A percentile compares a stretch with the other conserved stretches of the same genome.
Conservation (phyloP, 2,888 invertebrate species). For the Sarcophaga rosellei region DNA sequence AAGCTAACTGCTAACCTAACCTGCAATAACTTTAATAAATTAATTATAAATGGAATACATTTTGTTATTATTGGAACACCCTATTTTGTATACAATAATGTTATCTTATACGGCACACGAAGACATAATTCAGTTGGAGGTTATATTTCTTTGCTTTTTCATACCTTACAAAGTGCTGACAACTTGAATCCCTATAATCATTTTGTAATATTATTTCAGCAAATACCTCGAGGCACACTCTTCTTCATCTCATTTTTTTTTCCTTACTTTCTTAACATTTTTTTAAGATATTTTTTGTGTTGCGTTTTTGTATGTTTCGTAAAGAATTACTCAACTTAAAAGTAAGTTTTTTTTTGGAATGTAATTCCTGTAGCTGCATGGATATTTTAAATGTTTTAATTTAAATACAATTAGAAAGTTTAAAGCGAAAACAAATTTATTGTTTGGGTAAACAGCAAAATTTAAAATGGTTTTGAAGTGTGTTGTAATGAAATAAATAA, state of each 20-base stretch:
- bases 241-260: background rate
- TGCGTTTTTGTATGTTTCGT: background rate
- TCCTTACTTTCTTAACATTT: background rate
- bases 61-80: background rate
- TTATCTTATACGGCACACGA: background rate
- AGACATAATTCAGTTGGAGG: slow-evolving; percentile 46
- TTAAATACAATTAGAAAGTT: slow-evolving; percentile 1
- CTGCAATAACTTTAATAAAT: too few relatives aligned
- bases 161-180: slow-evolving; percentile 45
- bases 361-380: background rate
- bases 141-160: slow-evolving; percentile 39
- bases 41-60: background rate
- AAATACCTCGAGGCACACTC: slow-evolving; percentile 54
- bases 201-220: slow-evolving; percentile 58
- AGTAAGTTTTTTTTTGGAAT: background rate
- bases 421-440: background rate
- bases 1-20: too few relatives aligned
- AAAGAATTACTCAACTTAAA: background rate
- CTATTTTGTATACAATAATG: background rate
- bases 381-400: slow-evolving; percentile 8
- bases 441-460: background rate
- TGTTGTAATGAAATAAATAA: too few relatives aligned
- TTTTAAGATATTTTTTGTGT: background rate
- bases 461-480: too few relatives aligned
- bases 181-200: slow-evolving; percentile 58